A percentile compares a stretch with the other conserved stretches of the same genome.
Conservation (phyloP, 2,888 invertebrate species). For the Macropis europaea region DNA sequence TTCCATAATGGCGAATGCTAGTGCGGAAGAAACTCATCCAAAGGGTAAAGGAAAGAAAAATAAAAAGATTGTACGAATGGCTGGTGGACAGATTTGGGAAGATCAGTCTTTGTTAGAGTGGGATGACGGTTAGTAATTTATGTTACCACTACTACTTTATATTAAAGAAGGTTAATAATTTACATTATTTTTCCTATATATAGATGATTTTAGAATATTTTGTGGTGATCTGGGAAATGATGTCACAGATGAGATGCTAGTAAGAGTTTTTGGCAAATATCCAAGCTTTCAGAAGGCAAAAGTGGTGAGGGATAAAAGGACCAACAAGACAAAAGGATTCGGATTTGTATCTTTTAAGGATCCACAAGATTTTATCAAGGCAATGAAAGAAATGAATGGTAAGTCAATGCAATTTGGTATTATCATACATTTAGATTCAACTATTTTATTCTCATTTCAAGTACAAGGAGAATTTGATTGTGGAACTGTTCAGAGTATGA, state of each 20-base stretch:
- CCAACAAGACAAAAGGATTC: constrained; percentile 99
- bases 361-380: constrained; percentile 97
- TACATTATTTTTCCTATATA: constrained; percentile 3
- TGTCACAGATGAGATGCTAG: constrained; percentile 98
- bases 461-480: neutral
- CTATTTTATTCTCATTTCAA: neutral
- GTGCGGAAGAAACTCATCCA: constrained; percentile 75
- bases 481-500: neutral
- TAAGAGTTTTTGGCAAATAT: constrained; percentile 96
- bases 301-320: constrained; percentile 96
- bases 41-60: constrained; percentile 82
- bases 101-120: constrained; percentile 96
- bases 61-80: constrained; percentile 91
- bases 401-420: constrained; percentile 72
- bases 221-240: constrained; percentile 99
- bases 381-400: constrained; percentile 99
- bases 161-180: constrained; percentile 18
- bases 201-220: constrained; percentile 98
- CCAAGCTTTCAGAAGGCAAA: constrained; percentile 96
- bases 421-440: neutral
- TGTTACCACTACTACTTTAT: neutral
- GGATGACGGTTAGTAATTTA: constrained; percentile 86
- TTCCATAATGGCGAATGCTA: constrained; percentile 78
- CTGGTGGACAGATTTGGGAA: constrained; percentile 98
- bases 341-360: constrained; percentile 99